A percentile compares a stretch with the other conserved stretches of the same genome.
Evolutionary conservation across 2,888 invertebrate species (phyloP).

Genomic region (Eupithecia tripunctaria): DNA sequence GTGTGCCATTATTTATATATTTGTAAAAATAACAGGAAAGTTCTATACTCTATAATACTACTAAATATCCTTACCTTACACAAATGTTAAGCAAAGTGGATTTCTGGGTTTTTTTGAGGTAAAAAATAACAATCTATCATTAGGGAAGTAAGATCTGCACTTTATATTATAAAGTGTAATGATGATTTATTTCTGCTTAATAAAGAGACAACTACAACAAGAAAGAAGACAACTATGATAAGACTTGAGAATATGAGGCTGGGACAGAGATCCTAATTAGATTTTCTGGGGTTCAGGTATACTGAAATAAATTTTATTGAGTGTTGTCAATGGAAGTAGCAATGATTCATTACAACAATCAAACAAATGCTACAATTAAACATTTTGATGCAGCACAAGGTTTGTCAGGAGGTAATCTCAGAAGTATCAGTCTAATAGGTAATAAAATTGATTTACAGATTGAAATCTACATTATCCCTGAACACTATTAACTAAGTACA

Average conservation of each 20-base stretch:
- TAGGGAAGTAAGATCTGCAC: background rate
- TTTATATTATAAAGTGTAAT: too few species aligned
- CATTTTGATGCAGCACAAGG: background rate
- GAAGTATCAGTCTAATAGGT: background rate
- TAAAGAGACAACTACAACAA: too few species aligned
- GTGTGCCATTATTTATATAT: background rate
- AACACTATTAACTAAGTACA: background rate
- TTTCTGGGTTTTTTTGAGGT: background rate
- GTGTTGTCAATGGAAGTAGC: background rate
- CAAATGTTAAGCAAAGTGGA: background rate
- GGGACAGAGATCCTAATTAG: background rate
- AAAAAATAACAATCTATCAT: background rate
- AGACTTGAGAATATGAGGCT: background rate
- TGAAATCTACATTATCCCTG: background rate
- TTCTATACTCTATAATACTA: background rate
- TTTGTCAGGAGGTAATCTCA: background rate
- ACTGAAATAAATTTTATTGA: background rate
- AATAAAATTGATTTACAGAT: background rate
- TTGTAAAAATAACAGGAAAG: background rate
- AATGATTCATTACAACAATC: too few species aligned
- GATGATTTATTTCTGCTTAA: background rate
- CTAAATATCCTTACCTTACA: background rate
- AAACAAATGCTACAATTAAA: background rate
- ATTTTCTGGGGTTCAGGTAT: too few species aligned
- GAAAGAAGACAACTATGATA: too few species aligned